A percentile compares a stretch with the other conserved stretches of the same genome.
These are phyloP conservation scores for Thalpophila matura DNA, from an alignment of 2,888 invertebrate species.

Conservation along the genomic window DNA sequence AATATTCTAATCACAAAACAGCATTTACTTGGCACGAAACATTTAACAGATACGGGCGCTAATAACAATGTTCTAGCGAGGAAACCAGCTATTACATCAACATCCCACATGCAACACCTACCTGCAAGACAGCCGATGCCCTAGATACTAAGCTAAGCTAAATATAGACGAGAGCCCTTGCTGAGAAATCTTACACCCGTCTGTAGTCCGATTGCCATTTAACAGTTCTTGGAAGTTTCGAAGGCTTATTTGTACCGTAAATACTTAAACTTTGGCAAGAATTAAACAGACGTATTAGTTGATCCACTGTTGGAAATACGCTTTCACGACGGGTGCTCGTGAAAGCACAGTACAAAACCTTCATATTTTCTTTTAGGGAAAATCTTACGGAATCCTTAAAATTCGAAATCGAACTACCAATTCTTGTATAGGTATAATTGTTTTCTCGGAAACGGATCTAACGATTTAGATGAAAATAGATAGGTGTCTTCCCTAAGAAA, in stretches of 20 bases:
- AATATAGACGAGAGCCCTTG: slow-evolving; percentile 72
- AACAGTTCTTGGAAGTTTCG: slow-evolving; percentile 11
- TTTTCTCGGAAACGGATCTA: no score
- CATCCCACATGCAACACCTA: slow-evolving; percentile 72
- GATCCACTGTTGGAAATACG: no score
- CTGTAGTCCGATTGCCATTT: slow-evolving; percentile 32
- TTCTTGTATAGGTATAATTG: no score
- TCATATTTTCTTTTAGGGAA: no score
- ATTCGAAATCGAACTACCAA: no score
- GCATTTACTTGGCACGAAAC: slow-evolving; percentile 13
- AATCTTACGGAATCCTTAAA: no score
- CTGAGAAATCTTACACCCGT: slow-evolving; percentile 43
- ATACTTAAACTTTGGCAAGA: neutral
- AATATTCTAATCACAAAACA: slow-evolving; percentile 39
- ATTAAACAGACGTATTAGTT: neutral
- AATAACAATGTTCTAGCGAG: slow-evolving; percentile 57
- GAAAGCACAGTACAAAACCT: no score
- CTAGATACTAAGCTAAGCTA: slow-evolving; percentile 74
- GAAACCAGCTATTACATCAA: slow-evolving; percentile 68
- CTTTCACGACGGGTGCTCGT: no score
- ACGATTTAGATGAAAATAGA: no score
- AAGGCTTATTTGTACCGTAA: neutral
- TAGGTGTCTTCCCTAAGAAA: no score
- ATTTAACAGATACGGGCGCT: neutral
- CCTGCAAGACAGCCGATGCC: slow-evolving; percentile 70